A percentile compares a stretch with the other conserved stretches of the same genome.
Evolutionary conservation across 2,113 vertebrate species (phyloP).

Genomic region (Centropus unirufus): DNA sequence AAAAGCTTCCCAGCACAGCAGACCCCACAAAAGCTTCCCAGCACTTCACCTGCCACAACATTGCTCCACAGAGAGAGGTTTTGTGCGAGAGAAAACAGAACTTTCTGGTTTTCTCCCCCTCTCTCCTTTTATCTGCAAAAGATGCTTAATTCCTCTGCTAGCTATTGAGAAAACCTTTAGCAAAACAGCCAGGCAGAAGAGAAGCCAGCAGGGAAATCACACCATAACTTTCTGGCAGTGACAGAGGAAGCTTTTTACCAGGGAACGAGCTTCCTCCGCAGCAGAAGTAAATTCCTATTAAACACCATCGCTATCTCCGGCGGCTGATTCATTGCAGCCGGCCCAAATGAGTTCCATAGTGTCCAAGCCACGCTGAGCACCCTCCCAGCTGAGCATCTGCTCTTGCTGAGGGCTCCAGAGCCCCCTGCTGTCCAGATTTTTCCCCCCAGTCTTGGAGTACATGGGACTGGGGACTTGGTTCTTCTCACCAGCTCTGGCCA

Average conservation of each 20-base stretch:
- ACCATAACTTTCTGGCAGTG: neutral
- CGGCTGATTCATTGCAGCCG: neutral
- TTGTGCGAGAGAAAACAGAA: rapidly evolving
- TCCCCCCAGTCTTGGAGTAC: neutral
- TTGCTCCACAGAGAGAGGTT: neutral
- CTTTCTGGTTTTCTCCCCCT: rapidly evolving
- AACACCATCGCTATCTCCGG: neutral
- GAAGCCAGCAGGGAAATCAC: neutral
- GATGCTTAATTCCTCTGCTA: neutral
- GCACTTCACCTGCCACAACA: neutral
- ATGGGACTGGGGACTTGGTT: rapidly evolving
- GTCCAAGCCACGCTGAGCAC: neutral
- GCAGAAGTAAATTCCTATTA: neutral
- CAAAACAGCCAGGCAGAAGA: neutral
- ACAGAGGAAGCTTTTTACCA: neutral
- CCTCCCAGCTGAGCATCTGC: neutral
- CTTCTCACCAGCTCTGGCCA: neutral
- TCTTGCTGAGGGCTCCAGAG: neutral
- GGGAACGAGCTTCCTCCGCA: neutral
- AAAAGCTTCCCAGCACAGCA: neutral
- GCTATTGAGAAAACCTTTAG: neutral
- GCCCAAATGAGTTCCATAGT: neutral
- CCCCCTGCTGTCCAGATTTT: slow-evolving; percentile 7
- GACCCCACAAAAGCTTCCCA: neutral
- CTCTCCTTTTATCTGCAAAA: neutral